phyloP scores from a whole-genome alignment of 2,113 vertebrate species.

The Pyrgilauda ruficollis region DNA sequence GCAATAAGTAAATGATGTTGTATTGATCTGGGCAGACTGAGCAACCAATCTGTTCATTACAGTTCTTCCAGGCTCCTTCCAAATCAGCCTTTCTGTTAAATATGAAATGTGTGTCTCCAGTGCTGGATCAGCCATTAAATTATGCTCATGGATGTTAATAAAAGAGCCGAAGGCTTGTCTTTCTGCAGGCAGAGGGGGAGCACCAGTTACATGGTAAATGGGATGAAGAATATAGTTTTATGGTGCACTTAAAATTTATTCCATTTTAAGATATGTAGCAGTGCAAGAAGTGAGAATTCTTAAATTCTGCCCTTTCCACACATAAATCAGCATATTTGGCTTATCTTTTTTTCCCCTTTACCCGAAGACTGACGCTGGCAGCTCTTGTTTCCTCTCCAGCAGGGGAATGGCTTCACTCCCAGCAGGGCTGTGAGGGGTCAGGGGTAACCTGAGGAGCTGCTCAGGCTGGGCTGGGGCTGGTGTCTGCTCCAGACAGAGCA shows the following conservation, averaged over 20 bases:
- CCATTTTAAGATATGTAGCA: background rate
- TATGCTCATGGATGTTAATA: background rate
- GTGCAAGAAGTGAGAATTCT: background rate
- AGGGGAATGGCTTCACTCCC: slow-evolving; percentile 16
- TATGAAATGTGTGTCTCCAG: background rate
- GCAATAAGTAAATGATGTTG: background rate
- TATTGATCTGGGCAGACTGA: background rate
- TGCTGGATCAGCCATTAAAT: background rate
- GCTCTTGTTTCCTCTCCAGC: background rate
- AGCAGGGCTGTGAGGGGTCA: background rate
- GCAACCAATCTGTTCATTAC: background rate
- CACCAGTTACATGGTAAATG: background rate
- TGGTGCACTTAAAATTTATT: background rate
- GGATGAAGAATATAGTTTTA: background rate
- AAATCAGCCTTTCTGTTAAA: background rate
- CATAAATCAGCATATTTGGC: background rate
- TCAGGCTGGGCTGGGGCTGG: background rate
- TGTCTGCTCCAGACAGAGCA: background rate
- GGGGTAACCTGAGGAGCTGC: background rate
- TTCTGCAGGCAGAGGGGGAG: background rate
- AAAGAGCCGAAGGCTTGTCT: background rate
- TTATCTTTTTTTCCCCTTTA: background rate
- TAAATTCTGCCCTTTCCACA: background rate
- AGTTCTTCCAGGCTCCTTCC: background rate
- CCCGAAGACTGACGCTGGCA: background rate